A percentile compares a stretch with the other conserved stretches of the same genome.
Conservation (phyloP, 2,113 vertebrate species). For the Ailuropoda melanoleuca region DNA sequence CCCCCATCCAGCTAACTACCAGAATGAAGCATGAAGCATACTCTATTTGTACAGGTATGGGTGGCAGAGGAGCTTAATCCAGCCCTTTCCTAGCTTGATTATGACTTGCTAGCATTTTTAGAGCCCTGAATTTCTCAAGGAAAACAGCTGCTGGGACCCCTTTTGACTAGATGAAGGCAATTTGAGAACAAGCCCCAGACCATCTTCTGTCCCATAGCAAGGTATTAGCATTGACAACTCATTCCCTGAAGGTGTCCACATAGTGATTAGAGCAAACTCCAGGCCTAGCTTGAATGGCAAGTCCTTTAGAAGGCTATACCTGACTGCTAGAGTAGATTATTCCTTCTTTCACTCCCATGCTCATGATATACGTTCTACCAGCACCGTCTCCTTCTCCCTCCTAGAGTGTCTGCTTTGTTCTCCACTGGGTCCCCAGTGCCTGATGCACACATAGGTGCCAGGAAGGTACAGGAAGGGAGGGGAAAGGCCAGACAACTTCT, state of each 20-base stretch:
- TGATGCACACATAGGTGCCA: neutral
- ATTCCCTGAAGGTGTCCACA: neutral
- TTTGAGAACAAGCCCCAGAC: neutral
- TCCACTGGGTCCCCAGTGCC: neutral
- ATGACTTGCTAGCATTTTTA: neutral
- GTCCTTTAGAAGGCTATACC: neutral
- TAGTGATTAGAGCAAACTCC: neutral
- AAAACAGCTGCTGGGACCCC: neutral
- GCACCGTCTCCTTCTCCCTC: neutral
- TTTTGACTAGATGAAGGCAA: neutral
- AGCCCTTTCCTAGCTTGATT: neutral
- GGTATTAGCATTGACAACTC: neutral
- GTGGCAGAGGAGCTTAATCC: neutral
- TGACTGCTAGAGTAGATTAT: neutral
- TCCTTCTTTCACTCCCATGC: neutral
- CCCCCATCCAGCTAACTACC: neutral
- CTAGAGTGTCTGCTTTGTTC: neutral
- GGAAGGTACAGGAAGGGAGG: neutral
- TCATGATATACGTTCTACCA: neutral
- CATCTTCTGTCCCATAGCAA: neutral
- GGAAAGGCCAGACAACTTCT: neutral
- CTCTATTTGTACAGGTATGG: neutral
- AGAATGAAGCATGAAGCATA: neutral
- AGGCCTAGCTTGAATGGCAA: neutral
- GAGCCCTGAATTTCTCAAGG: neutral